Evolutionary conservation across 2,797 vertebrate genomes (phyloP), one percentile per base, ranked within the genome.

Genomic region (Merluccius polli): DNA sequence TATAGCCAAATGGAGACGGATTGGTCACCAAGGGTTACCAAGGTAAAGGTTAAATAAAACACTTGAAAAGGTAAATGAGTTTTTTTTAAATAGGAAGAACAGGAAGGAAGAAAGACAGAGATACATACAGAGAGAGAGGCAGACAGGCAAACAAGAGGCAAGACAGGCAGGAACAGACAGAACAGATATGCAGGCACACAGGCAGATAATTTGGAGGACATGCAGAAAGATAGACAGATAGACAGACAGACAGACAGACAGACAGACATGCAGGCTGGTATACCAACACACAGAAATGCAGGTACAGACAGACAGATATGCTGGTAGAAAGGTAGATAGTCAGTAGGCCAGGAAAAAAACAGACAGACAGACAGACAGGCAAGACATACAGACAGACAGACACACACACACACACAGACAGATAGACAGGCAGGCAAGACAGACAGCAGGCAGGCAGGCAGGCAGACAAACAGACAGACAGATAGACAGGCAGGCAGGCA

Each of bases 401-500:
- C 6, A 52, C n/a, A 44, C 3, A 33, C 69, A 32, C 31, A 33
- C 69, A 84, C 85, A 24, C 33, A n/a, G 30, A 33, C 30, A 83
- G 85, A 24, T 21, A n/a, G 84, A 72, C 84, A n/a, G 71, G 69
- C 83, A 59, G 79, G 76, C 81, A 78, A 79, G 87, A 4, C 16
- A 30, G 44, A 16, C 67, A 69, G 67, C 16, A 52, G 44, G 6
- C 44, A 18, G 44, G 44, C 44, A 30, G 68, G 69, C 82, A 36
- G 79, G 76, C n/a, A n/a, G n/a, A n/a, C 79, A 77, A 81, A 4
- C 24, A 68, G 65, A 68, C 65, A 30, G 24, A 33, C 68, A 12
- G 68, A 70, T 30, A 33, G 68, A 31, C 89, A 88, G 84, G 72
- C 83, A 30, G 68, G 69, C 82, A 36, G 79, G 76, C 82, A 36